Evolutionary conservation across 2,113 vertebrate genomes (phyloP).

Genomic region (Fregetta grallaria): DNA sequence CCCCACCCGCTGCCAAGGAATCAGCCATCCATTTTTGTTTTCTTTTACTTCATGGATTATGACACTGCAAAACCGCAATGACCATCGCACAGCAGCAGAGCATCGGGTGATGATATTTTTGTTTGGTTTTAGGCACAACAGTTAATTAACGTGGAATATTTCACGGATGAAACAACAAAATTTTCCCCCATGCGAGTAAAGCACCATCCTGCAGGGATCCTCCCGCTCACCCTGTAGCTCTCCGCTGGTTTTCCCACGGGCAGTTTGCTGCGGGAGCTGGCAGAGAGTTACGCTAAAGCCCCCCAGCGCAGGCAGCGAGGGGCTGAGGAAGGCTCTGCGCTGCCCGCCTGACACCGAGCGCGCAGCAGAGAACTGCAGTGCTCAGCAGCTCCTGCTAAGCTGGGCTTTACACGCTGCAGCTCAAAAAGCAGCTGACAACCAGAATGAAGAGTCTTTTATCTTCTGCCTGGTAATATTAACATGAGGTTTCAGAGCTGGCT

Average conservation of each 20-base stretch:
- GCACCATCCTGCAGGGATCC: fast-evolving
- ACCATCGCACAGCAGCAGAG: neutral
- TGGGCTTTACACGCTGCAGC: neutral
- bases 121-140: fast-evolving
- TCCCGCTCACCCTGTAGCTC: fast-evolving
- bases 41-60: neutral
- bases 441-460: neutral
- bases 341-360: neutral
- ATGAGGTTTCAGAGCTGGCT: neutral
- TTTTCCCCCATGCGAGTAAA: fast-evolving
- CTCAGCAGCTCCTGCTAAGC: conserved; percentile 29
- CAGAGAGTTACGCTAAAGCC: neutral
- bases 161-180: fast-evolving
- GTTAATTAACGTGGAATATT: fast-evolving
- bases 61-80: neutral
- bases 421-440: neutral
- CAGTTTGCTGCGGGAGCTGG: neutral
- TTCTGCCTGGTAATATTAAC: neutral
- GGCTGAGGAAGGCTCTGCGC: neutral
- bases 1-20: neutral
- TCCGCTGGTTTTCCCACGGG: fast-evolving
- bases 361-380: neutral
- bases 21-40: neutral
- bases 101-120: fast-evolving
- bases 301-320: neutral